Evolutionary conservation across 2,888 invertebrate genomes (phyloP).

Genomic region (Apodemia zela): DNA sequence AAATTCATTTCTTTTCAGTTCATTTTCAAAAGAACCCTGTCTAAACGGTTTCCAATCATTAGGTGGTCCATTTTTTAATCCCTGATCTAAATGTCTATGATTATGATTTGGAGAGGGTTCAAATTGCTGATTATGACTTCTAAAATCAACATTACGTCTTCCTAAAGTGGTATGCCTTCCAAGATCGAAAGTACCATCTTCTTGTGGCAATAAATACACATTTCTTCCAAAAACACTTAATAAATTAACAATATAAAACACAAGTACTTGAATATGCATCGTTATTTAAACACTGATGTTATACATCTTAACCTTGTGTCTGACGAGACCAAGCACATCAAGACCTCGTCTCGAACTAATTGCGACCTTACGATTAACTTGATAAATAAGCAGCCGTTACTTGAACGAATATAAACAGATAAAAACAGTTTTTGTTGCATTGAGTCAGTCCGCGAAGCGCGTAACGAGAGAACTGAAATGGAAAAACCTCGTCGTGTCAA

Average conservation of each 20-base stretch:
- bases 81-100: background rate
- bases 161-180: background rate
- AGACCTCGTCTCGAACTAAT: slow-evolving; percentile 11
- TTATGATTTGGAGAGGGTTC: background rate
- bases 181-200: background rate
- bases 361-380: slow-evolving; percentile 11
- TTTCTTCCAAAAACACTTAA: slow-evolving; percentile 4
- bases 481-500: background rate
- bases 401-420: slow-evolving; percentile 14
- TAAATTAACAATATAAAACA: background rate
- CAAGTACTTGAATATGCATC: background rate
- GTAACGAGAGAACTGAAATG: slow-evolving; percentile 3
- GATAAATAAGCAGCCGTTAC: slow-evolving; percentile 15
- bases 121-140: slow-evolving; percentile 14
- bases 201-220: slow-evolving; percentile 17
- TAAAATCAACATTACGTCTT: slow-evolving; percentile 20
- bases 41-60: background rate
- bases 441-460: background rate
- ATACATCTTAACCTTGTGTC: slow-evolving; percentile 1
- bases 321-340: background rate
- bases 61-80: no score
- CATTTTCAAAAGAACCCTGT: background rate
- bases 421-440: background rate
- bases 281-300: background rate
- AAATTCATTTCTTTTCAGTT: background rate